Evolutionary conservation across 2,888 invertebrate species (phyloP).

Genomic region (Zaprionus lineosus): DNA sequence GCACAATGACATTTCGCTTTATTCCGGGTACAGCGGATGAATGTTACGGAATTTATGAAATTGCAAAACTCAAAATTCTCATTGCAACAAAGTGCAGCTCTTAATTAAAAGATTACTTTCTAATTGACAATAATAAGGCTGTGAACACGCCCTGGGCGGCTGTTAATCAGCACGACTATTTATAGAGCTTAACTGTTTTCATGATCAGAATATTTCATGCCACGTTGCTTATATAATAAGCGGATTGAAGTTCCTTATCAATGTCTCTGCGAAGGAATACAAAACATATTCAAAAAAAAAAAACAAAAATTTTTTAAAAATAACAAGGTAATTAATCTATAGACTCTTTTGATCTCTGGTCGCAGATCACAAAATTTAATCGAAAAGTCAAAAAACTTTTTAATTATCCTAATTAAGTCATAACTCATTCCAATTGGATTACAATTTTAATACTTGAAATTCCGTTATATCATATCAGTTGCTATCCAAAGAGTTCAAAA

Average conservation of each 20-base stretch:
- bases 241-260: conserved; percentile 41
- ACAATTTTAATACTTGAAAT: not conserved
- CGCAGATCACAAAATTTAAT: not conserved
- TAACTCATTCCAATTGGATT: conserved; percentile 38
- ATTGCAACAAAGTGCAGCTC: conserved; percentile 31
- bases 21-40: conserved; percentile 9
- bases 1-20: conserved; percentile 37
- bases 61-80: conserved; percentile 2
- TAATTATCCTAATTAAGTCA: conserved; percentile 1
- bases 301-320: conserved; percentile 15
- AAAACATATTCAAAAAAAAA: conserved; percentile 20
- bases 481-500: conserved; percentile 4
- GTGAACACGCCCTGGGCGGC: conserved; percentile 55
- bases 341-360: conserved; percentile 21
- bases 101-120: conserved; percentile 61
- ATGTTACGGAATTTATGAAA: not conserved
- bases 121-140: conserved; percentile 39
- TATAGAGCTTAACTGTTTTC: conserved; percentile 48
- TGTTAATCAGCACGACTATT: conserved; percentile 56
- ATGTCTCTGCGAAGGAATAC: conserved; percentile 17
- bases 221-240: conserved; percentile 49
- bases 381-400: conserved; percentile 2
- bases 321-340: conserved; percentile 42
- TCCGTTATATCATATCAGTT: conserved; percentile 10
- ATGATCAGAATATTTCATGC: conserved; percentile 54